Base-by-base conservation (phyloP, 2,797 vertebrate genomes). In the Lepus oiostolus region DNA sequence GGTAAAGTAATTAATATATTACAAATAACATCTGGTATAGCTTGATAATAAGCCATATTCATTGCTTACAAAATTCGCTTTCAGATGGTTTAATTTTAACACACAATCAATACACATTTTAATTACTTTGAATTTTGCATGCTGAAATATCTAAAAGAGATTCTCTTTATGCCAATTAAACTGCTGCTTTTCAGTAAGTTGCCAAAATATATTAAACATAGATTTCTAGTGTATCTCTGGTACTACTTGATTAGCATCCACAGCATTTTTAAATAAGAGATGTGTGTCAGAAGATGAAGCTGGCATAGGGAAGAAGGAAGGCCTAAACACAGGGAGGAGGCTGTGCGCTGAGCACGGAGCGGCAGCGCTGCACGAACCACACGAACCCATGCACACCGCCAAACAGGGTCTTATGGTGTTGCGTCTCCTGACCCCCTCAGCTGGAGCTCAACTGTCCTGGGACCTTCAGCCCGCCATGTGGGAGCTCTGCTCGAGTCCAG, bases 401-500 rank as follows among this genome's bases (percentile, higher is more conserved):
- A 75, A 86, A 94, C 85, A 95, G 80, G 10, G 50, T 81, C 63
- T 54, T 19, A 81, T 65, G 76, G 92, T 85, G 42, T 92, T 19
- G 24, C 26, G 32, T 95, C 38, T 94, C 75, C 67, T 26, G 80
- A 91, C 62, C 42, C 60, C 30, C 86, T 91, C 83, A 91, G 86
- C 63, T 84, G 63, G 95, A 91, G 89, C 76, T 68, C 68, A 91
- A 68, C 60, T 35, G 79, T 63, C 80, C 50, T 68, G 86, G 94
- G 89, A 94, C 60, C 65, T 93, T 70, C 80, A 67, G 54, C 76
- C 35, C 77, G 32, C 88, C 19, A 3, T 52, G 85, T 83, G 60
- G 92, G 88, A 93, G 32, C 84, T 74, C 60, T 94, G 92, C 71
- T 96, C 84, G 35, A 72, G 77, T 63, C 50, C 72, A 90, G 89